phyloP scores from a whole-genome alignment of 2,888 invertebrate genomes.

The Acleris sparsana region DNA sequence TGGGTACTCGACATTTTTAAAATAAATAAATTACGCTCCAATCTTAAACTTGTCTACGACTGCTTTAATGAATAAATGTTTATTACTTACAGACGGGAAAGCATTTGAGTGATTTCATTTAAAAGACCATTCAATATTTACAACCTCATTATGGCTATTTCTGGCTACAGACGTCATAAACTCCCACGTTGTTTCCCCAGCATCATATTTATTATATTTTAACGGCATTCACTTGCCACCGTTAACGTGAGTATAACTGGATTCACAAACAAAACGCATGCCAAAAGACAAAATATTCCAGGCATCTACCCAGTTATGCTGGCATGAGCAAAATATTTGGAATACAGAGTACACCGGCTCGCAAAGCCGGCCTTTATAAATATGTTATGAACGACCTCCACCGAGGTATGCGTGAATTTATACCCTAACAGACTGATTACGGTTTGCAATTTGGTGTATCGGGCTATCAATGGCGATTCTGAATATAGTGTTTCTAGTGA shows the following conservation, averaged over 20 bases:
- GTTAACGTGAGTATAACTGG: neutral
- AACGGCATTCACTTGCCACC: too few species aligned
- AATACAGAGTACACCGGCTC: conserved; percentile 25
- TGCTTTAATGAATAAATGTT: too few species aligned
- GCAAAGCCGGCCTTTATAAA: conserved; percentile 37
- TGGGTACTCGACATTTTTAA: too few species aligned
- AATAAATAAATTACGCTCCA: too few species aligned
- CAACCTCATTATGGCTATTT: too few species aligned
- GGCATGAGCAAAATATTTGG: conserved; percentile 32
- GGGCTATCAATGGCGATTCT: neutral
- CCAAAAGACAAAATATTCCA: neutral
- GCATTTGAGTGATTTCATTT: too few species aligned
- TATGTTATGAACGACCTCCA: conserved; percentile 40
- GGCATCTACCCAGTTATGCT: conserved; percentile 15
- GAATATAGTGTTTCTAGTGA: neutral
- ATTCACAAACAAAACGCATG: conserved; percentile 1
- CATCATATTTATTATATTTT: too few species aligned
- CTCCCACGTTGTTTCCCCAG: too few species aligned
- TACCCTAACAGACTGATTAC: conserved; percentile 15
- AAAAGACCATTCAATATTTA: too few species aligned
- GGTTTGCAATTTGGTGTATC: conserved; percentile 12
- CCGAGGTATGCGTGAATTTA: conserved; percentile 11
- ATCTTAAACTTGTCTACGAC: too few species aligned
- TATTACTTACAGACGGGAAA: too few species aligned
- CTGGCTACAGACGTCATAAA: too few species aligned